These are phyloP conservation scores for Trachops cirrhosus DNA, from an alignment of 2,797 vertebrate genomes.

Conservation along the genomic window DNA sequence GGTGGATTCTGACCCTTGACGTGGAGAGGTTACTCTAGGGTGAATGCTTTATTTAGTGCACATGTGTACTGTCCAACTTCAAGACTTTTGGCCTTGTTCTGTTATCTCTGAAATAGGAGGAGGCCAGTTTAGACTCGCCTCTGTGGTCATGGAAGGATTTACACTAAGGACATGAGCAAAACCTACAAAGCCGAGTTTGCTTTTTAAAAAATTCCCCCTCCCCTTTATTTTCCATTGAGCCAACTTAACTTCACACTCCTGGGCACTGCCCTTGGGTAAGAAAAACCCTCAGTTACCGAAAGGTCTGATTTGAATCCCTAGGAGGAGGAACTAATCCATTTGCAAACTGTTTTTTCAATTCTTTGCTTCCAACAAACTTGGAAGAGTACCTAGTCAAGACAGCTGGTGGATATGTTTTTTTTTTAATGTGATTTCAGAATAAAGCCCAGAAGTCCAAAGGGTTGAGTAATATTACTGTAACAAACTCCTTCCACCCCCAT, in stretches of 20 bases:
- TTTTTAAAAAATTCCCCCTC: neutral
- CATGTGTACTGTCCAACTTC: neutral
- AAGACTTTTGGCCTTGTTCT: neutral
- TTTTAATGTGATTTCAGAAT: conserved; percentile 24
- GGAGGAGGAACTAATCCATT: neutral
- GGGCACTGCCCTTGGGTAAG: neutral
- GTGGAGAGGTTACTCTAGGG: neutral
- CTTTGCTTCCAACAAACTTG: neutral
- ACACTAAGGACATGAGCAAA: neutral
- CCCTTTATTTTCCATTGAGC: neutral
- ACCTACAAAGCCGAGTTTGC: neutral
- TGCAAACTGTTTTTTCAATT: neutral
- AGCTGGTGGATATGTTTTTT: neutral
- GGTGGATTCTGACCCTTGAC: neutral
- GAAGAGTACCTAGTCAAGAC: neutral
- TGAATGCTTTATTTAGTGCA: neutral
- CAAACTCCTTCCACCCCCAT: neutral
- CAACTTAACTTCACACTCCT: neutral
- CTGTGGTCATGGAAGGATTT: neutral
- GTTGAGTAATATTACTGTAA: neutral
- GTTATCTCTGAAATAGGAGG: neutral
- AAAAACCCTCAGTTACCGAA: neutral
- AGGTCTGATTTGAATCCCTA: neutral
- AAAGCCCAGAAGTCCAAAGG: neutral
- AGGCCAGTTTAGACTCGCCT: neutral